phyloP scores from a whole-genome alignment of 2,797 vertebrate species.

The Lepus townsendii region DNA sequence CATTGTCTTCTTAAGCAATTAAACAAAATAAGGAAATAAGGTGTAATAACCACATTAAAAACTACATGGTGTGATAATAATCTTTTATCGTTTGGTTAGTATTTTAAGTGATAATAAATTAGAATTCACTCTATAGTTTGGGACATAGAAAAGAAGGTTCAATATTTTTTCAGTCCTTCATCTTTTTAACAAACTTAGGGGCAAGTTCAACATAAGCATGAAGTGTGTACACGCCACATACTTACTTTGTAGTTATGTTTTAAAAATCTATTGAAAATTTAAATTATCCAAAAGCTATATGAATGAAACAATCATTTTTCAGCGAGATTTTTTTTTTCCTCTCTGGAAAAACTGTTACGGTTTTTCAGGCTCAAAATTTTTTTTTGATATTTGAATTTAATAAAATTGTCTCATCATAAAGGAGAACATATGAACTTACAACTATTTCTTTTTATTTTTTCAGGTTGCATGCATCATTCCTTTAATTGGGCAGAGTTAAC shows the following conservation, averaged over 20 bases:
- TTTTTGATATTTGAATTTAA: conserved; percentile 44
- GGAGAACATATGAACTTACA: conserved; percentile 69
- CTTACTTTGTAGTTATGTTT: background rate
- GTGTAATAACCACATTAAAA: background rate
- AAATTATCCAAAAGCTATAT: conserved; percentile 20
- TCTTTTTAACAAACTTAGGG: conserved; percentile 39
- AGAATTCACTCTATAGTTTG: conserved; percentile 37
- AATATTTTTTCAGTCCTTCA: background rate
- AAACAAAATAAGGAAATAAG: conserved; percentile 29
- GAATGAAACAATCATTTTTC: conserved; percentile 53
- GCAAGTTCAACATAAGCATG: background rate
- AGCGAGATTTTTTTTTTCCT: conserved; percentile 3
- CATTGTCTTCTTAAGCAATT: conserved; percentile 48
- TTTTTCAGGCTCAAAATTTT: conserved; percentile 53
- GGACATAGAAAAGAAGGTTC: background rate
- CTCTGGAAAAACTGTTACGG: conserved; percentile 5
- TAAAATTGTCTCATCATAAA: conserved; percentile 70
- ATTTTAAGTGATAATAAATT: conserved; percentile 63
- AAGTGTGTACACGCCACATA: background rate
- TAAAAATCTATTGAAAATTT: conserved; percentile 48
- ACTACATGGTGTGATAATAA: conserved; percentile 39
- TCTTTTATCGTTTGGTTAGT: conserved; percentile 45
- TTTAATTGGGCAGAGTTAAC: conserved; percentile 80
- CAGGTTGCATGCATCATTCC: conserved; percentile 79
- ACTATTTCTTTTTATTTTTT: conserved; percentile 79